phyloP scores from a whole-genome alignment of 2,797 vertebrate genomes.

The Megaceryle alcyon region DNA sequence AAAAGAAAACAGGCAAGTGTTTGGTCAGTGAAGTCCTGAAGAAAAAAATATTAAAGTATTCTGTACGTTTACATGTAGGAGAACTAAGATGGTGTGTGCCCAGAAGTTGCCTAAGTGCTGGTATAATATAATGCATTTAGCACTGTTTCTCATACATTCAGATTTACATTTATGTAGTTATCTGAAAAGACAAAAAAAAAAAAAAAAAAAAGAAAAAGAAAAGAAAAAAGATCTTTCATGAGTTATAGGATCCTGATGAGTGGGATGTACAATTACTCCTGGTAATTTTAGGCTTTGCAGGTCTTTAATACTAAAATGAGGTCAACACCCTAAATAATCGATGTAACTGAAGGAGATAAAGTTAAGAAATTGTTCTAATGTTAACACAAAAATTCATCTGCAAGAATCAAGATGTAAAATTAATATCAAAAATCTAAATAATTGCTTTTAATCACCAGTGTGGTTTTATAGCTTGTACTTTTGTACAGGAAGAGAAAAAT shows the following conservation, averaged over 20 bases:
- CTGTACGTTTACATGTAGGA: neutral
- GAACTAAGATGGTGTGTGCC: neutral
- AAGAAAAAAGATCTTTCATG: neutral
- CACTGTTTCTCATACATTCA: neutral
- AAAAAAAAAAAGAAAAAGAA: no score
- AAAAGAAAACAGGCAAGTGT: neutral
- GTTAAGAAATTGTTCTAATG: neutral
- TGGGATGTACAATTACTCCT: neutral
- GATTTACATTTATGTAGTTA: neutral
- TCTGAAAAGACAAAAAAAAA: neutral
- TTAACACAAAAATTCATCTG: neutral
- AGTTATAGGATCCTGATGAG: neutral
- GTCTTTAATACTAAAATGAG: neutral
- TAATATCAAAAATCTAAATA: neutral
- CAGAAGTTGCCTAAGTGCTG: neutral
- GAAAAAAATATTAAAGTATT: neutral
- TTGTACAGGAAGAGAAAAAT: neutral
- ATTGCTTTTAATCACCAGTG: neutral
- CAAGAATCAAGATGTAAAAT: neutral
- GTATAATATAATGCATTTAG: neutral
- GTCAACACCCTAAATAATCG: neutral
- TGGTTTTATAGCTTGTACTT: neutral
- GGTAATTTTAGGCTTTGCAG: constrained; percentile 25
- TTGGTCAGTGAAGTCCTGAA: neutral
- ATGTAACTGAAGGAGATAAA: neutral